Evolutionary conservation across 2,797 vertebrate genomes (phyloP), one percentile per base, ranked within the genome.

Genomic region (Peromyscus nudipes): DNA sequence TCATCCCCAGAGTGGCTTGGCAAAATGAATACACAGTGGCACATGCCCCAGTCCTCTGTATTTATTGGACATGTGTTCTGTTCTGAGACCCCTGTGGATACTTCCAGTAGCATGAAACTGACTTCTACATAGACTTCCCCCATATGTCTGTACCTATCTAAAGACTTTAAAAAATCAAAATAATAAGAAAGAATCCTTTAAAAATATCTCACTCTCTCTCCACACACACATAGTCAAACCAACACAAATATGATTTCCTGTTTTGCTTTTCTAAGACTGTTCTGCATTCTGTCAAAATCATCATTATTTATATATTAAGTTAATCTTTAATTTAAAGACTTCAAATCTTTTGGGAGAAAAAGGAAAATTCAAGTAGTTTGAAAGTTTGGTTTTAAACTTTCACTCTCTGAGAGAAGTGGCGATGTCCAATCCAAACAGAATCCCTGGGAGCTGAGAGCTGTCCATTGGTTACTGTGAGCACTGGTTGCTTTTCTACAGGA

Each of bases 191-290:
- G 49, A 97, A 37, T 97, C 96, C 97, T 80, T 98, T 96, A 97
- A 97, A 98, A 96, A 98, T 97, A 97, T 37, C 98, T 98, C 98
- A 98, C 17, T 60, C 57, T 60, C 57, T 60, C 57, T 60, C 19
- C 73, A 76, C 46, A 76, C 25, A 16, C 40, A 46, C 40, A 34
- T 14, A 76, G 46, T 76, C 46, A 82, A 98, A 98, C 95, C 97
- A 98, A 98, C 98, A 98, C 98, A 98, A 98, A 98, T 98, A 97
- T 91, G 77, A 98, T 97, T 93, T 93, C 97, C 95, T 83, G 23
- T 25, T 40, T 79, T 79, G 97, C 16, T 64, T 87, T 49, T 37
- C 49, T 60, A 37, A 87, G 60, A 60, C 14, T 10, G 80, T 80
- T 60, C 9, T 60, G 14, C 71, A 46, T 80, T 80, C 19, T 60